Base-by-base conservation (phyloP, 1,140 invertebrate genomes). In the Orius insidiosus region DNA sequence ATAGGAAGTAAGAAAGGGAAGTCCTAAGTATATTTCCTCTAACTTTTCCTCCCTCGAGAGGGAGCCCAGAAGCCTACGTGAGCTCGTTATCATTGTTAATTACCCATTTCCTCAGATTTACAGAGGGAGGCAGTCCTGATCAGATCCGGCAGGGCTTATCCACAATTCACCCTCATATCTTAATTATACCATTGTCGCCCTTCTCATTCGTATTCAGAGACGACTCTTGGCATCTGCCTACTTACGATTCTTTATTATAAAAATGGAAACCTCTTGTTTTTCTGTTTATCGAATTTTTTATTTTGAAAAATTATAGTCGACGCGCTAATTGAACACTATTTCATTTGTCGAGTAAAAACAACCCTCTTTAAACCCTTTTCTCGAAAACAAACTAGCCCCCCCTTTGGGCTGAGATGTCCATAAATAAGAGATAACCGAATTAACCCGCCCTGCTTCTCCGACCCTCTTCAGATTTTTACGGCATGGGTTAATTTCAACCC, bases 401-500 rank as follows among this genome's bases (percentile, higher is more conserved):
- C n/a, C n/a, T n/a, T n/a, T n/a, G n/a, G n/a, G n/a, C 41, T 6
- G 41, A n/a, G 24, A n/a, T 24, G 38, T 15, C 41, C 41, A 43
- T 43, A 43, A 43, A 43, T 43, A 43, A 43, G 31, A 43, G 41
- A 43, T 43, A 43, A 43, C 24, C 41, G 41, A 43, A 43, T 43
- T 43, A 40, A 43, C 41, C 14, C 24, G 16, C 39, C 39, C 24
- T 11, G 6, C 15, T 41, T 41, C 16, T 41, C 39, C 13, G 32
- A 41, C 16, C 19, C 41, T 30, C 41, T 11, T n/a, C 19, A 43
- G 41, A 43, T 43, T 43, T 43, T 43, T 43, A 43, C 41, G 24
- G 16, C 41, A 6, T 19, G 39, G 16, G 41, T 43, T 43, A 43
- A 43, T 43, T 9, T 9, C 35, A 36, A n/a, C n/a, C 35, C 35